Evolutionary conservation across 2,113 vertebrate species (phyloP).

Genomic region (Nematolebias whitei): DNA sequence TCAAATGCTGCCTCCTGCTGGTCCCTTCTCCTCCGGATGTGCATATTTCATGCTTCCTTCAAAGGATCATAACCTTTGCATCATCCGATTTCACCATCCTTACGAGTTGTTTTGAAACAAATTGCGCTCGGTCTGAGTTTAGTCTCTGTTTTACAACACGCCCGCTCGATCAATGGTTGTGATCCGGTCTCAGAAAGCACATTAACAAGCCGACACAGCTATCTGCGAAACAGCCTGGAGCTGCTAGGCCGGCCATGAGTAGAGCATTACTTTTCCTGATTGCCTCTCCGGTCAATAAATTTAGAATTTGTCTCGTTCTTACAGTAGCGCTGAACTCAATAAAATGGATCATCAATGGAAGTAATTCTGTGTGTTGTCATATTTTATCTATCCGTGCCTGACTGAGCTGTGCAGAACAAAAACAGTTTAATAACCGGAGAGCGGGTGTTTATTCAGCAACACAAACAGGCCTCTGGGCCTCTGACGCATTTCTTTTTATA

Average conservation of each 20-base stretch:
- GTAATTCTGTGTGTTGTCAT: neutral
- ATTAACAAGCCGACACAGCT: neutral
- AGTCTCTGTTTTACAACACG: neutral
- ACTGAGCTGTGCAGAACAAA: constrained; percentile 14
- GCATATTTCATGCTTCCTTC: constrained; percentile 23
- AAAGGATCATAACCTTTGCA: constrained; percentile 8
- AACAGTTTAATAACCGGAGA: constrained; percentile 2
- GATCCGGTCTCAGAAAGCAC: constrained; percentile 11
- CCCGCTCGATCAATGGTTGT: constrained; percentile 24
- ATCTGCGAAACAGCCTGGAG: constrained; percentile 26
- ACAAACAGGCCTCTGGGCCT: neutral
- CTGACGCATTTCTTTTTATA: neutral
- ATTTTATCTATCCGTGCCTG: constrained; percentile 25
- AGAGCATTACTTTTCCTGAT: constrained; percentile 29
- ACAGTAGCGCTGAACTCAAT: constrained; percentile 18
- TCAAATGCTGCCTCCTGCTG: constrained; percentile 66
- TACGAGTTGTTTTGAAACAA: constrained; percentile 3
- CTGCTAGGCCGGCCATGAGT: constrained; percentile 3
- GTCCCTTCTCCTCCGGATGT: constrained; percentile 12
- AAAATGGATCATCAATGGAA: constrained; percentile 28
- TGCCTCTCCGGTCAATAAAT: constrained; percentile 40
- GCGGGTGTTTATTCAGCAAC: constrained; percentile 39
- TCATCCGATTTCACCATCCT: constrained; percentile 5
- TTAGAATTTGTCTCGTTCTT: constrained; percentile 21
- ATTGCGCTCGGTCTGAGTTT: constrained; percentile 5